A percentile compares a stretch with the other conserved stretches of the same genome.
These are phyloP conservation scores for Oscheius sp. DNA, from an alignment of 2,888 invertebrate genomes.

Conservation along the genomic window DNA sequence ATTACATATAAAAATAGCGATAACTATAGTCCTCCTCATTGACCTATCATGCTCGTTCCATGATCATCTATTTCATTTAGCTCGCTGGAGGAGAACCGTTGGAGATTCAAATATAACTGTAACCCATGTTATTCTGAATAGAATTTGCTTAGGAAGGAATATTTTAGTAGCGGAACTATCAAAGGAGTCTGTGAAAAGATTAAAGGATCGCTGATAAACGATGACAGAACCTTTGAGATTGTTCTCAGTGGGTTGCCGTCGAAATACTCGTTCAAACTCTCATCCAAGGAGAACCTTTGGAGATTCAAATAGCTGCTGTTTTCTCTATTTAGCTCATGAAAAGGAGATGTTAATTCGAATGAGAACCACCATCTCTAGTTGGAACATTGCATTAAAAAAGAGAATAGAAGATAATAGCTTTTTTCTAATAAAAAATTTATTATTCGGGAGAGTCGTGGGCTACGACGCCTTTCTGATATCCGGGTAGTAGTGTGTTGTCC, in stretches of 20 bases:
- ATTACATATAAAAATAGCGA: too few relatives aligned
- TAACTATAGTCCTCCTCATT: too few relatives aligned
- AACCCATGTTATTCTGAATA: neutral
- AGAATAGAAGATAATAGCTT: too few relatives aligned
- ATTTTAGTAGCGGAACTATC: neutral
- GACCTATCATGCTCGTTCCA: too few relatives aligned
- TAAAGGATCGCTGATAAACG: neutral
- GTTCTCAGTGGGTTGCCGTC: neutral
- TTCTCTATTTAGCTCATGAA: too few relatives aligned
- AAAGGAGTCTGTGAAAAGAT: neutral
- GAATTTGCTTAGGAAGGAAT: neutral
- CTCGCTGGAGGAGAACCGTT: neutral
- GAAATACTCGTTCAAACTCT: too few relatives aligned
- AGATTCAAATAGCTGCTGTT: neutral
- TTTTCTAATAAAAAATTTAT: too few relatives aligned
- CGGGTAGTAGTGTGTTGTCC: conserved; percentile 37
- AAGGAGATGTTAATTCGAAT: too few relatives aligned
- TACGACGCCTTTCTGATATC: conserved; percentile 38
- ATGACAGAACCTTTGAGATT: neutral
- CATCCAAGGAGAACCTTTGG: neutral
- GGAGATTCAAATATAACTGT: neutral
- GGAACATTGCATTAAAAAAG: too few relatives aligned
- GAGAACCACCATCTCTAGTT: too few relatives aligned
- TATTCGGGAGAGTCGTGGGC: conserved; percentile 29
- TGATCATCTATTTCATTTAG: too few relatives aligned